Evolutionary conservation across 2,888 invertebrate genomes (phyloP).

Genomic region (Tetranychus truncatus): DNA sequence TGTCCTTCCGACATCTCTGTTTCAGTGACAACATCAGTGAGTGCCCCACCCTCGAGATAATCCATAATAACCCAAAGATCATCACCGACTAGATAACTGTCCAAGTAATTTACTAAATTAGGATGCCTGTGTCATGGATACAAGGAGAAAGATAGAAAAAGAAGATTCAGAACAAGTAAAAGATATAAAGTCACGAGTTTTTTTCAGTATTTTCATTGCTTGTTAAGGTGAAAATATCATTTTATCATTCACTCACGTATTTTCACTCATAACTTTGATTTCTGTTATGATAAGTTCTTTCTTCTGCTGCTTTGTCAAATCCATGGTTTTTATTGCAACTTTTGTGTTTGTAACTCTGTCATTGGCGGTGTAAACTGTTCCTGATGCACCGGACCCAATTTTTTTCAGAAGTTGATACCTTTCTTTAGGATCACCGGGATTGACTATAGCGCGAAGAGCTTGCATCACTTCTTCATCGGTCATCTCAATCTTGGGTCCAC

Average conservation of each 20-base stretch:
- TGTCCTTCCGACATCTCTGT: constrained; percentile 91
- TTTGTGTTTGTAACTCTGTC: constrained; percentile 50
- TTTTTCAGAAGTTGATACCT: constrained; percentile 64
- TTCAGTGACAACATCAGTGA: constrained; percentile 92
- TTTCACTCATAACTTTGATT: constrained; percentile 65
- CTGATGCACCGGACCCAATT: constrained; percentile 78
- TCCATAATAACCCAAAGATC: constrained; percentile 61
- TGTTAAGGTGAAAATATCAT: neutral
- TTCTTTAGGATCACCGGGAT: constrained; percentile 56
- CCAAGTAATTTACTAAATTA: constrained; percentile 52
- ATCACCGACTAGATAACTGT: constrained; percentile 63
- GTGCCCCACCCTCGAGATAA: constrained; percentile 73
- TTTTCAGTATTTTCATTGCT: neutral
- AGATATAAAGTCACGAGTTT: neutral
- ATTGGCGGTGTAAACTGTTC: constrained; percentile 73
- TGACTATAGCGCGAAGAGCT: constrained; percentile 57
- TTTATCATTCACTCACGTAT: constrained; percentile 37
- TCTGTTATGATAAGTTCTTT: constrained; percentile 89
- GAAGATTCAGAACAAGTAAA: neutral
- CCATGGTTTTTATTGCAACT: constrained; percentile 91
- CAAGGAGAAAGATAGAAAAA: neutral
- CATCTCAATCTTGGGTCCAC: constrained; percentile 35
- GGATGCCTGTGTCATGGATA: constrained; percentile 42
- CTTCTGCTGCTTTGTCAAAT: constrained; percentile 78
- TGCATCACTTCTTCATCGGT: constrained; percentile 56